Conservation (phyloP, 2,888 invertebrate species). For the Eupithecia dodoneata region DNA sequence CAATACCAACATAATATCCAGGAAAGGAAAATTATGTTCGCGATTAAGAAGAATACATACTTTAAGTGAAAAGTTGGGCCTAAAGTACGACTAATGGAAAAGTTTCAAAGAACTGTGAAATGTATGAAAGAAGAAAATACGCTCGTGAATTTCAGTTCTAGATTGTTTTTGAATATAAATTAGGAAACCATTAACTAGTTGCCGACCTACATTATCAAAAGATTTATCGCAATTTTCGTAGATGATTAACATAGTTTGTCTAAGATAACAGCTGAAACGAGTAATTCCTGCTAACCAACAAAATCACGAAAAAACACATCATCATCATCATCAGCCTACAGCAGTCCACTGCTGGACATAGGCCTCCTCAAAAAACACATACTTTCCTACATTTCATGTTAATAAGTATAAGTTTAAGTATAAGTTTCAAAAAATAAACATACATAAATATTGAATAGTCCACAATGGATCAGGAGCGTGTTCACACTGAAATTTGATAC, state of each 20-base stretch:
- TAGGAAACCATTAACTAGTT: conserved; percentile 28
- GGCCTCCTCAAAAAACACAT: not conserved
- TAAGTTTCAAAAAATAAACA: not conserved
- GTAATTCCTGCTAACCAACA: not conserved
- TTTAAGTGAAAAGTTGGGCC: conserved; percentile 69
- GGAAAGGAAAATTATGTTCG: conserved; percentile 65
- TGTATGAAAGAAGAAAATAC: conserved; percentile 59
- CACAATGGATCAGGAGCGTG: not conserved
- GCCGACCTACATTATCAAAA: not conserved
- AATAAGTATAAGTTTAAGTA: not conserved
- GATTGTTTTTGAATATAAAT: conserved; percentile 63
- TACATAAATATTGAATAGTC: not conserved
- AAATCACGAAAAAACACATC: not conserved
- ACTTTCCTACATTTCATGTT: not conserved
- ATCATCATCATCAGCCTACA: too few relatives aligned
- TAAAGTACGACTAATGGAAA: conserved; percentile 67
- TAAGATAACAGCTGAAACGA: not conserved
- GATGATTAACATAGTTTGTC: not conserved
- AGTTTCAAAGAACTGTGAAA: conserved; percentile 60
- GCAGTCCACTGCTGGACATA: too few relatives aligned
- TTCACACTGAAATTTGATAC: not conserved
- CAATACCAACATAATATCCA: conserved; percentile 54
- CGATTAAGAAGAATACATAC: conserved; percentile 64
- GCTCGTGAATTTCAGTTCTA: conserved; percentile 54
- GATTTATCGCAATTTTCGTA: not conserved